Evolutionary conservation across 2,113 vertebrate genomes (phyloP), one percentile per base, ranked within the genome.

Genomic region (Sebastes fasciatus): DNA sequence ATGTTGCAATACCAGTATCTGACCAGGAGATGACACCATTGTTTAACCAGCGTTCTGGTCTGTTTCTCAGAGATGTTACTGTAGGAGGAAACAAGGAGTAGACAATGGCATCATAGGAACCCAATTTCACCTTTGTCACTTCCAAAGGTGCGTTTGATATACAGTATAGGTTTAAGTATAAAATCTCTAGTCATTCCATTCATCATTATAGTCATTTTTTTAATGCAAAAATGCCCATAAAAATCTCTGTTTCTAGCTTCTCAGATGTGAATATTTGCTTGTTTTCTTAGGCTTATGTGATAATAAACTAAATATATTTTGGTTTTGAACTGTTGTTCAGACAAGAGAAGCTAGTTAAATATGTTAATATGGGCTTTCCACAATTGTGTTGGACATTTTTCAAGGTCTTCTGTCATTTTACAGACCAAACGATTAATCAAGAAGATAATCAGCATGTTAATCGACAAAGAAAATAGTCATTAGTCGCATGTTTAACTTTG

Each of bases 21-120:
- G 8, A 67, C 64, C 89, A 91, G 61, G 21, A 71, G 78, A 49
- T 74, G 58, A 64, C 49, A 54, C 12, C 21, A 61, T 71, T 80
- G 61, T 79, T 58, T 54, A 57, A 74, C 5, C 6, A 51, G 60
- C 42, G 9, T 61, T 40, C 12, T 49, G 9, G 17, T 57, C 46
- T 43, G 21, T 40, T 23, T 43, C 19, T 69, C 21, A 57, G 58
- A 42, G 8, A 12, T 26, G 17, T 1, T 23, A 23, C 23, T 23
- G 23, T 26, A 12, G 0, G 2, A 13, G 8, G 5, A 60, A 42
- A 16, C 23, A 19, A 40, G 8, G 16, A 17, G 6, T 26, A 2
- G 12, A 34, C n/a, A 11, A 3, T 52, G 43, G 16, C 9, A 13
- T 79, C 75, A 78, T 4, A 51, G 19, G 17, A 12, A 76, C 11